Conservation (phyloP, 1,140 invertebrate genomes). For the Pseudomyrmex sp. region DNA sequence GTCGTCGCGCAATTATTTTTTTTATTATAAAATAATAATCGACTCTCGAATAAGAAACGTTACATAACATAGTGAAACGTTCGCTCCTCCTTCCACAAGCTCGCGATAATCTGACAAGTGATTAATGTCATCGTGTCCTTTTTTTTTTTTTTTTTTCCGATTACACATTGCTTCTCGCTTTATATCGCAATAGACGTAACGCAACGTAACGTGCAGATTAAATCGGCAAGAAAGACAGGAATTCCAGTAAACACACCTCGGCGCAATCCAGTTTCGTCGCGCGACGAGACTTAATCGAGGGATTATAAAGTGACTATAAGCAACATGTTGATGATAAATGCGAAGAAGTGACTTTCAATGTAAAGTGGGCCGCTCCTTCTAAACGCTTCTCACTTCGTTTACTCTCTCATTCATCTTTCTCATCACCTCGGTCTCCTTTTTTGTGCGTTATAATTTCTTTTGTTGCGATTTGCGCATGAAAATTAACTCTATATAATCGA, state of each 20-base stretch:
- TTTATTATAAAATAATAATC: background rate
- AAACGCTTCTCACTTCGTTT: conserved; percentile 53
- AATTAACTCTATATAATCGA: no score
- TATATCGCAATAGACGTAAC: conserved; percentile 40
- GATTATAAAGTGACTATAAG: conserved; percentile 48
- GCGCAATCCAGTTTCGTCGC: conserved; percentile 51
- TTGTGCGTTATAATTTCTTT: background rate
- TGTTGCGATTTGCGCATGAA: no score
- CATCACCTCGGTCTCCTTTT: background rate
- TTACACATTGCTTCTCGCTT: conserved; percentile 11
- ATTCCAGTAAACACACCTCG: conserved; percentile 30
- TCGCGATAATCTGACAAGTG: conserved; percentile 51
- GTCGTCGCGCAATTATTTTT: conserved; percentile 38
- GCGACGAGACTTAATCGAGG: conserved; percentile 31
- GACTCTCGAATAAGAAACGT: conserved; percentile 4
- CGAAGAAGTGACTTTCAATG: conserved; percentile 22
- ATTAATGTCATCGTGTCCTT: conserved; percentile 21
- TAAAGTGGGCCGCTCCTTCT: conserved; percentile 65
- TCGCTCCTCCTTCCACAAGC: background rate
- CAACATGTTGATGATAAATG: conserved; percentile 59
- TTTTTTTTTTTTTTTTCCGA: conserved; percentile 3
- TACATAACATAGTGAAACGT: conserved; percentile 27
- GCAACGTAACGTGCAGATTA: conserved; percentile 49
- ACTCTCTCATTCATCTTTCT: conserved; percentile 42
- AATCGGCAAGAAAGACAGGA: conserved; percentile 30